Percentiles rank a stretch among this genome's conserved stretches.
These are phyloP conservation scores for Amiota mariae DNA, from an alignment of 2,888 invertebrate species.

Conservation along the genomic window DNA sequence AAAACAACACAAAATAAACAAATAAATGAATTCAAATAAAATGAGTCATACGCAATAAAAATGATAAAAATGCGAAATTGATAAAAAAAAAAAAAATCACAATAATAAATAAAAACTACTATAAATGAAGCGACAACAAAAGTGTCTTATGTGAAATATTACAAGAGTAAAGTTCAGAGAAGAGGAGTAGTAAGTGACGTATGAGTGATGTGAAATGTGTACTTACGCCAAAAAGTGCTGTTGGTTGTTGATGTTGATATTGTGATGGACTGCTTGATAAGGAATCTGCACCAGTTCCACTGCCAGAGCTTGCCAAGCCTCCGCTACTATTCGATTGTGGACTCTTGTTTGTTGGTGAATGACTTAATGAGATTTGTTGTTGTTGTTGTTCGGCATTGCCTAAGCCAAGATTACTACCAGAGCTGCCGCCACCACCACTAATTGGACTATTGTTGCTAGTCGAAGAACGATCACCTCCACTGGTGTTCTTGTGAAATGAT, in stretches of 20 bases:
- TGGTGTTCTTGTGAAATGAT: conserved; percentile 65
- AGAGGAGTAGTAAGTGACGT: too few species aligned
- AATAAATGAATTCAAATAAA: conserved; percentile 26
- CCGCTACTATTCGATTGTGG: conserved; percentile 27
- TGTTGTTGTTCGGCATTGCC: neutral
- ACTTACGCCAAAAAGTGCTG: conserved; percentile 57
- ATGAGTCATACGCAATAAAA: too few species aligned
- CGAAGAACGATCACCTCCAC: conserved; percentile 40
- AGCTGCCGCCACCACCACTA: conserved; percentile 52
- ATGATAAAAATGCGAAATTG: too few species aligned
- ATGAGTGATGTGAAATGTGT: neutral
- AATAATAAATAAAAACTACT: too few species aligned
- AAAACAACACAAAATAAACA: too few species aligned
- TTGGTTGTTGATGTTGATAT: conserved; percentile 51
- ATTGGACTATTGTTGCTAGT: conserved; percentile 50
- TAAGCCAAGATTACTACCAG: conserved; percentile 42
- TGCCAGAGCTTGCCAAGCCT: conserved; percentile 49
- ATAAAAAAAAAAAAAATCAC: too few species aligned
- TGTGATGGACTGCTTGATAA: conserved; percentile 71
- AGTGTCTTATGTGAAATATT: too few species aligned
- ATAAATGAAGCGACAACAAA: too few species aligned
- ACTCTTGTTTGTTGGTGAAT: conserved; percentile 21
- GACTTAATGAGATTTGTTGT: neutral
- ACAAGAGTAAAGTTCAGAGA: too few species aligned
- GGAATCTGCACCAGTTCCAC: conserved; percentile 55